These are phyloP conservation scores for Aplodontia rufa DNA, from an alignment of 2,113 vertebrate genomes.

Conservation along the genomic window DNA sequence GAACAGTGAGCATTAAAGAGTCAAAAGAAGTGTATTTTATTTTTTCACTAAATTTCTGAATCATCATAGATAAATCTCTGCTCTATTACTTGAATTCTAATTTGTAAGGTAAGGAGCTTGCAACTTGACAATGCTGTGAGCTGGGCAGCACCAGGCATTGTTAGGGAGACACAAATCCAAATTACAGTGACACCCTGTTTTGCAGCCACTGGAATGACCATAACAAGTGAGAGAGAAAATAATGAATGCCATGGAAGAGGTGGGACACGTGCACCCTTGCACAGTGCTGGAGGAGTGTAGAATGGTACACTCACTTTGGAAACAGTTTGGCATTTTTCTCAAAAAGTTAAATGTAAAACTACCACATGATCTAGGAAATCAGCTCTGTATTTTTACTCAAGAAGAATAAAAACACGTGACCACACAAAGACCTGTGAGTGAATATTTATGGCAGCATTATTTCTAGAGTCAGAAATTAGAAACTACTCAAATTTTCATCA, in stretches of 20 bases:
- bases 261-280: neutral
- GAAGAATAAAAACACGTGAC: neutral
- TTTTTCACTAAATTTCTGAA: slow-evolving; percentile 23
- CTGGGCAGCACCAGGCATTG: neutral
- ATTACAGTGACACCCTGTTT: neutral
- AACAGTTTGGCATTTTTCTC: slow-evolving; percentile 22
- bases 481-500: neutral
- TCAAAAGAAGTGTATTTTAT: neutral
- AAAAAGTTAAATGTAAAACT: slow-evolving; percentile 21
- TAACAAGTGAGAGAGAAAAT: neutral
- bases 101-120: slow-evolving; percentile 40
- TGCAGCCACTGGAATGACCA: neutral
- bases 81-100: neutral
- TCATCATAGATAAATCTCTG: neutral
- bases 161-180: slow-evolving; percentile 27
- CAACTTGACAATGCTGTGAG: neutral
- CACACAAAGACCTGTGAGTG: neutral
- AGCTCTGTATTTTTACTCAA: neutral
- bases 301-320: neutral
- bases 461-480: neutral
- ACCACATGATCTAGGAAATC: neutral
- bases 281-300: neutral
- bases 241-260: neutral
- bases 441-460: neutral
- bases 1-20: neutral